phyloP scores from a whole-genome alignment of 2,797 vertebrate genomes.

The Melanogrammus aeglefinus region DNA sequence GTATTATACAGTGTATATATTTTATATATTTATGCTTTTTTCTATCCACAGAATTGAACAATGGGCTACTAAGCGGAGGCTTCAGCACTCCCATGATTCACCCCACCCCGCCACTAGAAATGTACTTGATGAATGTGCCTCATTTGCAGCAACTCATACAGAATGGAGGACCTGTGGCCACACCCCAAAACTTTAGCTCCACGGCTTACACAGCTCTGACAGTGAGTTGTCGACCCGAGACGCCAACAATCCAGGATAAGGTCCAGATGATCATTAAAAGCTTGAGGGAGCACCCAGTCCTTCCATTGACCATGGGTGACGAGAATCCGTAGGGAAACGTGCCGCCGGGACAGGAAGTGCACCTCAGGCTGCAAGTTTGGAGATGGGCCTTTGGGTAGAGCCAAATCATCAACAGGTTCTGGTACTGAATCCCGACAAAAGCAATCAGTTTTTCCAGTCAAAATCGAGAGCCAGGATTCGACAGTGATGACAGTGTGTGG shows the following conservation, averaged over 20 bases:
- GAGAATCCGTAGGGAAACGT: slow-evolving; percentile 69
- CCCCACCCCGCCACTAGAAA: slow-evolving; percentile 79
- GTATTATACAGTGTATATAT: too few species aligned
- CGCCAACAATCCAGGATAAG: slow-evolving; percentile 79
- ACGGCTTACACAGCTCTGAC: slow-evolving; percentile 85
- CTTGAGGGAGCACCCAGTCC: slow-evolving; percentile 82
- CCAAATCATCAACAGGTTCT: slow-evolving; percentile 46
- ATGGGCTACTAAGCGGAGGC: slow-evolving; percentile 71
- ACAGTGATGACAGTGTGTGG: slow-evolving; percentile 94
- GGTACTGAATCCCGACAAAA: slow-evolving; percentile 32
- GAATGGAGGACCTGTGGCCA: slow-evolving; percentile 89
- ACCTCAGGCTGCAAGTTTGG: slow-evolving; percentile 58
- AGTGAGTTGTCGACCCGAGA: slow-evolving; percentile 70
- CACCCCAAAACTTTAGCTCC: slow-evolving; percentile 81
- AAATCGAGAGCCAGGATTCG: slow-evolving; percentile 70
- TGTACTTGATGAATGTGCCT: slow-evolving; percentile 95
- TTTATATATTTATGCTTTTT: slow-evolving; percentile 10
- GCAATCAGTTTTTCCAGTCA: slow-evolving; percentile 43
- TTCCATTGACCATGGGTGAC: slow-evolving; percentile 82
- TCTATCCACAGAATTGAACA: slow-evolving; percentile 62
- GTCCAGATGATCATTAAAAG: slow-evolving; percentile 94
- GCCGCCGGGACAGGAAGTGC: slow-evolving; percentile 69
- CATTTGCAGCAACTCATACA: slow-evolving; percentile 85
- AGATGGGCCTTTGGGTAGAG: slow-evolving; percentile 47
- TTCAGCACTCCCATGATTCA: slow-evolving; percentile 54